Percentiles rank a stretch among this genome's conserved stretches.
Evolutionary conservation across 2,797 vertebrate species (phyloP).

Genomic region (Pseudochirops cupreus): DNA sequence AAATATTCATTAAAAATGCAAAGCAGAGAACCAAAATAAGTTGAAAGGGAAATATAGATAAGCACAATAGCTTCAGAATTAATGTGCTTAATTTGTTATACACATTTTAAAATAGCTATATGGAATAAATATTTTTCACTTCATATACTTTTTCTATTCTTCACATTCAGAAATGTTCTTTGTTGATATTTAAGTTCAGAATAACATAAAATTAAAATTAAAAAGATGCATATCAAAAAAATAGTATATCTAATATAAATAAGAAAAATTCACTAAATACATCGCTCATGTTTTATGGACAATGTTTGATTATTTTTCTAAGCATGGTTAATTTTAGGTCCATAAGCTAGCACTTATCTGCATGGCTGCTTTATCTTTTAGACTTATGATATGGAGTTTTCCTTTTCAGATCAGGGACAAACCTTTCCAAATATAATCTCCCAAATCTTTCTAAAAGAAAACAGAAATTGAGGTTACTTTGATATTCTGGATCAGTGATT

Average conservation of each 20-base stretch:
- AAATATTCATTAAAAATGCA: not conserved
- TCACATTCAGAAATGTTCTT: not conserved
- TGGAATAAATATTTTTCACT: not conserved
- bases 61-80: not conserved
- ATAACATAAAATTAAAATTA: not conserved
- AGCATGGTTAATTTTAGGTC: not conserved
- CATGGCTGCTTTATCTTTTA: not conserved
- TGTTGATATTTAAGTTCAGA: not conserved
- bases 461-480: not conserved
- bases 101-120: not conserved
- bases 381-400: not conserved
- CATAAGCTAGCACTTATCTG: not conserved
- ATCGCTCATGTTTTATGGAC: not conserved
- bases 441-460: conserved; percentile 22
- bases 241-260: not conserved
- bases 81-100: not conserved
- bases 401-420: conserved; percentile 36
- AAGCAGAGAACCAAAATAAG: not conserved
- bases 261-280: conserved; percentile 7
- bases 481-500: not conserved
- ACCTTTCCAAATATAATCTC: not conserved
- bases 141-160: not conserved
- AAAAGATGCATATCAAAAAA: not conserved
- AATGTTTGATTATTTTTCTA: conserved; percentile 21
- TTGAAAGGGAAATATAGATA: not conserved